Base-by-base conservation (phyloP, 2,113 vertebrate genomes). In the Tyto alba region DNA sequence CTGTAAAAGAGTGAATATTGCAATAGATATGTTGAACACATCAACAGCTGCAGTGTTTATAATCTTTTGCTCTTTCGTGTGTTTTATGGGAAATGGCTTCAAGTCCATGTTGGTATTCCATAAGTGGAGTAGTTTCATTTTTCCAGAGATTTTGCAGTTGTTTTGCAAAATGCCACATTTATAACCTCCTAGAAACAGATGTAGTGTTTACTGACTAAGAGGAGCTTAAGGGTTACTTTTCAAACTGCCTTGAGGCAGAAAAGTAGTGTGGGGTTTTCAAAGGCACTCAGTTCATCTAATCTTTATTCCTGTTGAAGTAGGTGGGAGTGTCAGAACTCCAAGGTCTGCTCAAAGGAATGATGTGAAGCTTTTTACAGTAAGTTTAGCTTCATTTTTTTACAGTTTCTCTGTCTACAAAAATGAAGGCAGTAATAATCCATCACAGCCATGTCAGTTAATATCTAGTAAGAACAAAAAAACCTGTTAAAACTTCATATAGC, bases 121-220 rank as follows among this genome's bases (percentile, higher is more conserved):
- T 30, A 72, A 86, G 16, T 66, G 25, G 63, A 69, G 43, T 30
- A 63, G 43, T 66, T 81, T 95, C 47, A 22, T 84, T 66, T 92
- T 83, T 48, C 47, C 19, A 30, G 41, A 86, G 56, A 41, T 48
- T 88, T 84, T 69, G 21, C 34, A 60, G 56, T 75, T 74, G 18
- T 92, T 95, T 95, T 88, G n/a, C 27, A 81, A 94, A 96, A 82
- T 47, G 32, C 11, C 47, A 8, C 81, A 63, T 72, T 84, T 88
- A n/a, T 78, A 73, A n/a, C 30, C 93, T 92, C 53, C 34, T 85
- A 83, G 56, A 74, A 93, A 78, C 16, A 68, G 36, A 78, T 30
- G 47, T 57, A 84, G 25, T 73, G 30, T 95, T 94, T 82, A 89
- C 59, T 94, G 78, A 59, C 40, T 68, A 45, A 63, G 73, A 85